Percentiles rank a stretch among this genome's conserved stretches.
Evolutionary conservation across 2,797 vertebrate species (phyloP).

Genomic region (Sparus aurata): DNA sequence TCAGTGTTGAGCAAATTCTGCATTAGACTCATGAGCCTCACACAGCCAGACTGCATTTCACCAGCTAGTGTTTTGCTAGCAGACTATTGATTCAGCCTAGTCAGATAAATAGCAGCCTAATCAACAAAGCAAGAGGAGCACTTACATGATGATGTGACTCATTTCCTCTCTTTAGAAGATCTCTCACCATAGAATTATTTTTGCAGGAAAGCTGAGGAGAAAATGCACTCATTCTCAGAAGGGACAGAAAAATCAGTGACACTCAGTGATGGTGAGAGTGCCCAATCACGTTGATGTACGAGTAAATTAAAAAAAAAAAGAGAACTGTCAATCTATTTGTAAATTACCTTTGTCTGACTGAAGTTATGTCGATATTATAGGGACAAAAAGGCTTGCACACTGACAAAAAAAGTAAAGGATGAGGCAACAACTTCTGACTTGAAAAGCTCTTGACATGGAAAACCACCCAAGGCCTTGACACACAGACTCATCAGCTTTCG

Average conservation of each 20-base stretch:
- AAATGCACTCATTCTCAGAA: background rate
- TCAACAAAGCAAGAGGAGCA: background rate
- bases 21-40: slow-evolving; percentile 10
- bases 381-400: too few relatives aligned
- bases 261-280: background rate
- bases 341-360: background rate
- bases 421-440: too few relatives aligned
- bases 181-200: background rate
- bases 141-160: slow-evolving; percentile 11
- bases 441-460: too few relatives aligned
- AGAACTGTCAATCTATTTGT: background rate
- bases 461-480: too few relatives aligned
- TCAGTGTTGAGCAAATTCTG: background rate
- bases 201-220: background rate
- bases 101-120: slow-evolving; percentile 14
- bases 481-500: too few relatives aligned
- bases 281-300: background rate
- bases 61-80: slow-evolving; percentile 30
- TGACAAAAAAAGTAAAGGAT: too few relatives aligned
- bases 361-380: background rate
- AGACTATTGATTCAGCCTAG: slow-evolving; percentile 26
- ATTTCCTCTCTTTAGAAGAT: background rate
- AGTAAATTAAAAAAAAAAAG: background rate
- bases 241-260: background rate
- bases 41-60: slow-evolving; percentile 15